Percentiles rank a stretch among this genome's conserved stretches.
These are phyloP conservation scores for Zygaena filipendulae DNA, from an alignment of 2,888 invertebrate genomes.

Conservation along the genomic window DNA sequence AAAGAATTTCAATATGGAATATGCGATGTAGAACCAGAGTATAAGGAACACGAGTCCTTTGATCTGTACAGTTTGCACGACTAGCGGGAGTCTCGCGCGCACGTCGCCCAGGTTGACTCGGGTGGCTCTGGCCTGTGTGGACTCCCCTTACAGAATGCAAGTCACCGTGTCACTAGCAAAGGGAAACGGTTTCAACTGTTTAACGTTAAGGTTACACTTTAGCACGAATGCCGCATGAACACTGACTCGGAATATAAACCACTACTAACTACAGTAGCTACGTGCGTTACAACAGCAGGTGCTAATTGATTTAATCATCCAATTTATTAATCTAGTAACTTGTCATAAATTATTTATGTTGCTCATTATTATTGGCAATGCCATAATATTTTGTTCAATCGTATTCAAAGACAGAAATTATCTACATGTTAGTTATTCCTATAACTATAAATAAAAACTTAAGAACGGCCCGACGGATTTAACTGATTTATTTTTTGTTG, in stretches of 20 bases:
- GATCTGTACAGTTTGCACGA: slow-evolving; percentile 55
- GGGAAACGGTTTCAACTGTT: slow-evolving; percentile 46
- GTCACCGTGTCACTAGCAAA: slow-evolving; percentile 28
- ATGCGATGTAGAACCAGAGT: slow-evolving; percentile 46
- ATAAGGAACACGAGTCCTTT: slow-evolving; percentile 55
- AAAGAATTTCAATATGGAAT: too few species aligned
- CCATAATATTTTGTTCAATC: too few species aligned
- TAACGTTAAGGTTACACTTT: slow-evolving; percentile 43
- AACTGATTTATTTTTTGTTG: too few species aligned
- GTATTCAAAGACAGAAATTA: too few species aligned
- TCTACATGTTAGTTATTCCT: too few species aligned
- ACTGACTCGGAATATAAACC: too few species aligned
- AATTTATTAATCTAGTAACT: slow-evolving; percentile 23
- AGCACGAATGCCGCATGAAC: slow-evolving; percentile 32
- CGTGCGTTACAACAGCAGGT: slow-evolving; percentile 18
- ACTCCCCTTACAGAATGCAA: slow-evolving; percentile 25
- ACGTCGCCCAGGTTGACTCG: slow-evolving; percentile 57
- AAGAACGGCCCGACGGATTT: too few species aligned
- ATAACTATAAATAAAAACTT: too few species aligned
- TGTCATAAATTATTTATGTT: too few species aligned
- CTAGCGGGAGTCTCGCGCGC: slow-evolving; percentile 40
- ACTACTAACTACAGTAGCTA: too few species aligned
- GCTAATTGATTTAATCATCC: slow-evolving; percentile 28
- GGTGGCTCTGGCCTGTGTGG: slow-evolving; percentile 22
- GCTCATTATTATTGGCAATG: too few species aligned